Evolutionary conservation across 1,140 invertebrate species (phyloP).

Genomic region (Heliothis virescens): DNA sequence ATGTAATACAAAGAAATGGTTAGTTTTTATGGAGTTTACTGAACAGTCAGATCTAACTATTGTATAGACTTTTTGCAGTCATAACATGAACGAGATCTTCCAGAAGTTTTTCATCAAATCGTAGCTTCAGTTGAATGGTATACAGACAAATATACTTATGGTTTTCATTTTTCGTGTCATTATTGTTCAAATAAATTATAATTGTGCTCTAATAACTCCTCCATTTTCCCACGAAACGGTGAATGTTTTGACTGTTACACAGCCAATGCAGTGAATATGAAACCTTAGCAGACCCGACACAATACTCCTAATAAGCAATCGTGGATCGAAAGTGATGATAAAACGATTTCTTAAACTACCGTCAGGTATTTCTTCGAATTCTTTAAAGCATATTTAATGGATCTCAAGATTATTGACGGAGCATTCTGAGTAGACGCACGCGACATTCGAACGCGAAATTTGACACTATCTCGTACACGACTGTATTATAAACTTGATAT

Average conservation of each 20-base stretch:
- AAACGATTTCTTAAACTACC: not conserved
- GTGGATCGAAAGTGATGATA: not conserved
- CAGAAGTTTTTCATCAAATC: too few relatives aligned
- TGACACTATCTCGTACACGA: not conserved
- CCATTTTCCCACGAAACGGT: conserved; percentile 18
- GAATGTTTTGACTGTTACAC: not conserved
- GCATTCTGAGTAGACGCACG: conserved; percentile 25
- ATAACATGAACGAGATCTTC: too few relatives aligned
- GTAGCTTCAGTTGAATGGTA: too few relatives aligned
- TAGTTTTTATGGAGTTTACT: too few relatives aligned
- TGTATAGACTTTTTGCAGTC: too few relatives aligned
- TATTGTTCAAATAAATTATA: too few relatives aligned
- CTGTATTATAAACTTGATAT: conserved; percentile 10
- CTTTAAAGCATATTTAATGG: not conserved
- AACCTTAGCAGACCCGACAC: not conserved
- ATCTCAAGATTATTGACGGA: conserved; percentile 9
- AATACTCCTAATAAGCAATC: not conserved
- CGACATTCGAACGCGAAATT: conserved; percentile 26
- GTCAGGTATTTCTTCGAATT: not conserved
- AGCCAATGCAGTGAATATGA: not conserved
- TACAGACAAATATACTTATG: too few relatives aligned
- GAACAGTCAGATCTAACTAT: too few relatives aligned
- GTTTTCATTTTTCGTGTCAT: too few relatives aligned
- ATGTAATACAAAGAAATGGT: too few relatives aligned
- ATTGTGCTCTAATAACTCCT: not conserved